Evolutionary conservation across 2,113 vertebrate genomes (phyloP).

Genomic region (Sylvilagus bachmani): DNA sequence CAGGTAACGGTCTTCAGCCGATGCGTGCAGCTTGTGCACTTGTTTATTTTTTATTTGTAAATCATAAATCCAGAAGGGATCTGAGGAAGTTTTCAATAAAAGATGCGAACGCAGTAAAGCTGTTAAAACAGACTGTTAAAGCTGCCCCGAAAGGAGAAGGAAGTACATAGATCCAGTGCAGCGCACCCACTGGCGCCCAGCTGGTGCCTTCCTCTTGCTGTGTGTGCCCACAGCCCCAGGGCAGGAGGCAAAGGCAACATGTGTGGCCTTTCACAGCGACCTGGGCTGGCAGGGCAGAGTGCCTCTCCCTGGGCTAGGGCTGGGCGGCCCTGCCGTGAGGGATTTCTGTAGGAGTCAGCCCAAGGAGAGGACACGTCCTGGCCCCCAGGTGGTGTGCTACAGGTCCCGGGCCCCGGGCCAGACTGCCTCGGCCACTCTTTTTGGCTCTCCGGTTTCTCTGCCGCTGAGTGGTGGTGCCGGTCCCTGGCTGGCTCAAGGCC

Average conservation of each 20-base stretch:
- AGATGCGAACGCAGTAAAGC: not conserved
- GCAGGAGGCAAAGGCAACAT: rapidly evolving
- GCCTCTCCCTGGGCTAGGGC: not conserved
- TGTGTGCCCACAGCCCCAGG: rapidly evolving
- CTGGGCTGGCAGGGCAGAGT: not conserved
- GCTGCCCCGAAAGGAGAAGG: not conserved
- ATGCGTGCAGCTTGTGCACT: not conserved
- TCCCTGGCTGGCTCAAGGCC: not conserved
- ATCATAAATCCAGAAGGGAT: slow-evolving; percentile 58
- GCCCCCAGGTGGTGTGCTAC: rapidly evolving
- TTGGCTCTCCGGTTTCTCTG: not conserved
- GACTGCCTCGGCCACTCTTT: not conserved
- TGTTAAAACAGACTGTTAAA: not conserved
- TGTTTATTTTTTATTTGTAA: slow-evolving; percentile 67
- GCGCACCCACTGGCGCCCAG: rapidly evolving
- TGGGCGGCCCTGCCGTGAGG: not conserved
- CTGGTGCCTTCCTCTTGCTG: rapidly evolving
- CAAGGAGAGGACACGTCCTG: rapidly evolving
- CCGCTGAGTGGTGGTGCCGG: rapidly evolving
- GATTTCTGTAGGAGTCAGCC: not conserved
- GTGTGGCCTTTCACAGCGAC: rapidly evolving
- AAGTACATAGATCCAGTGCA: not conserved
- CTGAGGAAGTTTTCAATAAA: slow-evolving; percentile 50
- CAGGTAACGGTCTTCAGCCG: not conserved
- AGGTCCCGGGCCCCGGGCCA: not conserved